Conservation (phyloP, 2,113 vertebrate genomes). For the Gallinago paraguaiae region DNA sequence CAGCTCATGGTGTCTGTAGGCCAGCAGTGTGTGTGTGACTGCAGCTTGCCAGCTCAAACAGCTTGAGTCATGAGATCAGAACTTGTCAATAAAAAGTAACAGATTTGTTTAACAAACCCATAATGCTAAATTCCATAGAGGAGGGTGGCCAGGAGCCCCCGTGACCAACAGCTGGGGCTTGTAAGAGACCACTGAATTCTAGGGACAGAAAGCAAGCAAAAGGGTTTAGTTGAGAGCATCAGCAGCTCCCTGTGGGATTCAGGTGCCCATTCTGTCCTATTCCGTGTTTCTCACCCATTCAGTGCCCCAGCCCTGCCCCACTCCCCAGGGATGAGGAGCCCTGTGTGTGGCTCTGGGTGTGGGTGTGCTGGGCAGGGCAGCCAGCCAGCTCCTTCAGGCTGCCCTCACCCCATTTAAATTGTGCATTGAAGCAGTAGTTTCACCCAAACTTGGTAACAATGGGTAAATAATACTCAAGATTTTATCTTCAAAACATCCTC, state of each 20-base stretch:
- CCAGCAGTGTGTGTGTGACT: rapidly evolving
- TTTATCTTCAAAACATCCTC: neutral
- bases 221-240: neutral
- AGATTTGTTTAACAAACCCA: neutral
- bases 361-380: neutral
- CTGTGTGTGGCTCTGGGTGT: rapidly evolving
- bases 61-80: neutral
- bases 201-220: neutral
- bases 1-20: neutral
- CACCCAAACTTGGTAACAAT: neutral
- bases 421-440: neutral
- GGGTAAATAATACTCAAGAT: neutral
- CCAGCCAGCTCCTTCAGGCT: neutral
- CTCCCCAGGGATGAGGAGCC: neutral
- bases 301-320: neutral
- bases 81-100: neutral
- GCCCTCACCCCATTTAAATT: neutral
- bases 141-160: no score
- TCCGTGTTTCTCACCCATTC: rapidly evolving
- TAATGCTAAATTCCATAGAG: neutral
- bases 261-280: rapidly evolving
- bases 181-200: neutral
- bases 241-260: neutral
- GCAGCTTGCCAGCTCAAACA: neutral
- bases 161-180: neutral